Percentiles rank a stretch among this genome's conserved stretches.
phyloP scores from a whole-genome alignment of 2,797 vertebrate species.

The Momotus momota region DNA sequence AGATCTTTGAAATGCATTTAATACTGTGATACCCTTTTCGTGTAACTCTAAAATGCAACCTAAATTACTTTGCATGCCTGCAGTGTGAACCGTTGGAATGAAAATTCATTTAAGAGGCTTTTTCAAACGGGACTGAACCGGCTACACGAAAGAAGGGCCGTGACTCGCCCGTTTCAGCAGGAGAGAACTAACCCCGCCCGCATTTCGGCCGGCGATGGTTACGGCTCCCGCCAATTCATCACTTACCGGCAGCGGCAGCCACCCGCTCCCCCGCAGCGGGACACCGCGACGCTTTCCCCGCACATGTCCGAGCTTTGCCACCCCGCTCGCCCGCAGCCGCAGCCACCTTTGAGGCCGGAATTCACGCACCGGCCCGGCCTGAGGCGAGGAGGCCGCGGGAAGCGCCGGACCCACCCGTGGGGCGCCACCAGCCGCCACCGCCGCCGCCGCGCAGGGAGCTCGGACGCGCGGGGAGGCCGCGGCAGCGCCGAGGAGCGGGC shows the following conservation, averaged over 20 bases:
- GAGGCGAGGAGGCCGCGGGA: background rate
- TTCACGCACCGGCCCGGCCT: accelerated
- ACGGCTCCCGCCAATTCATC: accelerated
- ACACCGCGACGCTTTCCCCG: background rate
- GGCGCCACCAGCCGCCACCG: background rate
- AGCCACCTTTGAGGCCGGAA: accelerated
- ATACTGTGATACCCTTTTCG: background rate
- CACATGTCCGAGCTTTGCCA: background rate
- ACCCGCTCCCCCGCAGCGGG: background rate
- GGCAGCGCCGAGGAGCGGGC: background rate
- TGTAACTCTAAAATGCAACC: background rate
- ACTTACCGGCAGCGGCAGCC: background rate
- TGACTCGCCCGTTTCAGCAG: accelerated
- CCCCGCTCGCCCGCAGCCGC: background rate
- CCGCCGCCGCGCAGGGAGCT: background rate
- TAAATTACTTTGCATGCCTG: background rate
- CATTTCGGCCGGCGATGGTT: accelerated
- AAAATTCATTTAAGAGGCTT: background rate
- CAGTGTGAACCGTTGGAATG: background rate
- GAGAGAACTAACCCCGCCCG: accelerated
- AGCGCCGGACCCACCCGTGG: background rate
- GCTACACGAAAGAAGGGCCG: accelerated
- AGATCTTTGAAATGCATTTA: background rate
- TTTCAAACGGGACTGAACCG: background rate
- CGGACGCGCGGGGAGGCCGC: background rate